A percentile compares a stretch with the other conserved stretches of the same genome.
These are phyloP conservation scores for Climacteris rufus DNA, from an alignment of 2,113 vertebrate genomes.

Conservation along the genomic window DNA sequence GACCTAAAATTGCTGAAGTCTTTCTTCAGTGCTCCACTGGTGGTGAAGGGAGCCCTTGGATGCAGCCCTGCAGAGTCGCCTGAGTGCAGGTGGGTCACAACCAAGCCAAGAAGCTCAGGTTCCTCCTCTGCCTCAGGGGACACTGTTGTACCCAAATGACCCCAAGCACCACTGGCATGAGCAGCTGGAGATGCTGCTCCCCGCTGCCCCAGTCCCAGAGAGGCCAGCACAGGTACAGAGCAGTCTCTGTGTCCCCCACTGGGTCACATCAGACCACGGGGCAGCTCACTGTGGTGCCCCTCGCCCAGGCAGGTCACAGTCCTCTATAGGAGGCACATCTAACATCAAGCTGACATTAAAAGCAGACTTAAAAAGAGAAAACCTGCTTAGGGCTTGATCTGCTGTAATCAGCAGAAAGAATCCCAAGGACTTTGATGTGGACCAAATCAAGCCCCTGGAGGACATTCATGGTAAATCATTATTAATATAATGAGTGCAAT, in stretches of 20 bases:
- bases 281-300: accelerated
- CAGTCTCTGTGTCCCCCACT: accelerated
- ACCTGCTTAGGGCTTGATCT: conserved; percentile 41
- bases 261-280: accelerated
- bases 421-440: conserved; percentile 66
- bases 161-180: neutral
- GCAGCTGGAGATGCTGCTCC: neutral
- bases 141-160: neutral
- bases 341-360: neutral
- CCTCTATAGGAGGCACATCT: neutral
- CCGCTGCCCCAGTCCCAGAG: neutral
- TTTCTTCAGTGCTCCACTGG: neutral
- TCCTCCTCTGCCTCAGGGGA: neutral
- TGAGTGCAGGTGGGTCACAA: neutral
- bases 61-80: neutral
- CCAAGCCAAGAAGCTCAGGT: neutral
- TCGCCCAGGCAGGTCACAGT: neutral
- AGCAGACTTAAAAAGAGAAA: conserved; percentile 14
- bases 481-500: conserved; percentile 62
- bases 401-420: conserved; percentile 61
- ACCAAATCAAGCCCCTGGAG: conserved; percentile 63
- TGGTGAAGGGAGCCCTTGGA: neutral
- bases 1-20: neutral
- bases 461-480: conserved; percentile 59
- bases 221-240: neutral